Percentiles rank a stretch among this genome's conserved stretches.
Conservation (phyloP, 2,797 vertebrate species). For the Rhynchonycteris naso region DNA sequence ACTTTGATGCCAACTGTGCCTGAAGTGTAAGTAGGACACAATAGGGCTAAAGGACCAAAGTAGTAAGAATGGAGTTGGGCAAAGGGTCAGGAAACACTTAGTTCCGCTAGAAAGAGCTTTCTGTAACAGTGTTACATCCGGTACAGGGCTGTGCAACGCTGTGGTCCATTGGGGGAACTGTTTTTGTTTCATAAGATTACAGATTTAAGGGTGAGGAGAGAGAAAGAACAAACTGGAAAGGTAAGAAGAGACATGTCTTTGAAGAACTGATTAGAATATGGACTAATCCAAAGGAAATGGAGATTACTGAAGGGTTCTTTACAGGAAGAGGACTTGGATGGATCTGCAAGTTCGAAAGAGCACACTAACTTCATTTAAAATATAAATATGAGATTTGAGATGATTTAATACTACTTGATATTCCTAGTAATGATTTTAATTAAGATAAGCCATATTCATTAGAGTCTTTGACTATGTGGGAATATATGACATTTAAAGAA, state of each 20-base stretch:
- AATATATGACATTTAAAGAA: not conserved
- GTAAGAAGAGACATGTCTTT: not conserved
- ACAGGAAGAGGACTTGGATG: not conserved
- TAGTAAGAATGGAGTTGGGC: not conserved
- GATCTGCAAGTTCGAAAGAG: not conserved
- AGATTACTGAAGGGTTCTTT: not conserved
- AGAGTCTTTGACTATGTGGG: not conserved
- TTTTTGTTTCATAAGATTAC: not conserved
- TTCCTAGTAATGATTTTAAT: conserved; percentile 2
- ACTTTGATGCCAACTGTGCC: not conserved
- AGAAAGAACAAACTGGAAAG: not conserved
- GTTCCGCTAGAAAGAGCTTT: not conserved
- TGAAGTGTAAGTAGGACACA: not conserved
- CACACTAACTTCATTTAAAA: not conserved
- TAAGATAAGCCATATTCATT: not conserved
- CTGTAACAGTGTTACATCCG: not conserved
- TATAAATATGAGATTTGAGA: not conserved
- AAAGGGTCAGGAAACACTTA: not conserved
- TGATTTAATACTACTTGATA: not conserved
- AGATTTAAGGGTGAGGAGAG: not conserved
- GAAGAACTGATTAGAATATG: not conserved
- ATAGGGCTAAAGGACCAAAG: not conserved
- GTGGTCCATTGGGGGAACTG: not conserved
- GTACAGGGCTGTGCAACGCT: not conserved
- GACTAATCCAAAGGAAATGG: not conserved